Evolutionary conservation across 2,113 vertebrate species (phyloP).

Genomic region (Syrrhaptes paradoxus): DNA sequence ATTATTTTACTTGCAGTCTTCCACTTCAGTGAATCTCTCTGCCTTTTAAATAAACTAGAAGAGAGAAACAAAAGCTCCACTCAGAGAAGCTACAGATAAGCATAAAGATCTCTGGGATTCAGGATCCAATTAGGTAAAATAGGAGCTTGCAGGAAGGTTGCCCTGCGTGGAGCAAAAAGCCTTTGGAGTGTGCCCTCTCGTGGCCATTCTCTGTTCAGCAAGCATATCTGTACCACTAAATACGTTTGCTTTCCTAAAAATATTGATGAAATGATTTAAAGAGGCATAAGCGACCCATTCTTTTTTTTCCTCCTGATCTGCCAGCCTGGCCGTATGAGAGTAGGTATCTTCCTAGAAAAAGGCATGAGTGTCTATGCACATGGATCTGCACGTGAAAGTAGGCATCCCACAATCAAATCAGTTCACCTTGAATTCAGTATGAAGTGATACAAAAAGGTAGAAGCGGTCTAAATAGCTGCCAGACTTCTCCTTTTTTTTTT

Average conservation of each 20-base stretch:
- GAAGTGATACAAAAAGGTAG: not conserved
- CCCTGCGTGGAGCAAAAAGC: conserved; percentile 44
- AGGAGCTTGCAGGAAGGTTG: conserved; percentile 18
- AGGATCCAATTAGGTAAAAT: conserved; percentile 26
- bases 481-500: not conserved
- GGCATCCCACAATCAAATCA: not conserved
- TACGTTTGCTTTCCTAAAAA: not conserved
- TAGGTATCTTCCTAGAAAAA: not conserved
- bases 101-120: not conserved
- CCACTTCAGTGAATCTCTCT: not conserved
- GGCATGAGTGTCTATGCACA: not conserved
- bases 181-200: conserved; percentile 80
- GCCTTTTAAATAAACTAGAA: not conserved
- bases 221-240: not conserved
- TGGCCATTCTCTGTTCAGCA: conserved; percentile 54
- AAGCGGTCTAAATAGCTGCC: not conserved
- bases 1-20: conserved; percentile 6
- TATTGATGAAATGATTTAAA: not conserved
- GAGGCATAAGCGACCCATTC: not conserved
- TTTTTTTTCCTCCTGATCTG: not conserved
- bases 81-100: conserved; percentile 26
- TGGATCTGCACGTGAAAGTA: not conserved
- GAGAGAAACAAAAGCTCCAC: conserved; percentile 8
- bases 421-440: not conserved
- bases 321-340: not conserved